phyloP scores from a whole-genome alignment of 2,888 invertebrate genomes.

The Himalopsyche japonica region DNA sequence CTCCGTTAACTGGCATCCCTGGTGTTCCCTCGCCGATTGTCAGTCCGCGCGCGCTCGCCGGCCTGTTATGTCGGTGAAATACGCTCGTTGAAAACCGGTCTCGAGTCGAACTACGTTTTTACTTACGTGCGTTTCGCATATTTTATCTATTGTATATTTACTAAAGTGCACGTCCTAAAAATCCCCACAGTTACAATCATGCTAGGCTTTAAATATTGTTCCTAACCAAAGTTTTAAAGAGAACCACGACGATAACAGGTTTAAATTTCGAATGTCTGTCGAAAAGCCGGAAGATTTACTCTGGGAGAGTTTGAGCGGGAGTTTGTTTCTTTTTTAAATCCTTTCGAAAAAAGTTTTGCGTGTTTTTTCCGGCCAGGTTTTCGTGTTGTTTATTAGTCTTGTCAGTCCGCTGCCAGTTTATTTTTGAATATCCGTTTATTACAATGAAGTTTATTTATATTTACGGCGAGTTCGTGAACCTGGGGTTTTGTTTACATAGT shows the following conservation, averaged over 20 bases:
- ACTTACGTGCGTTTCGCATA: neutral
- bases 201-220: neutral
- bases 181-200: neutral
- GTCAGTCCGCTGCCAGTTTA: neutral
- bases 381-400: neutral
- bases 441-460: neutral
- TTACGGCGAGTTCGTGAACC: neutral
- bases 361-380: neutral
- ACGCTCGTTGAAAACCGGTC: conserved; percentile 2
- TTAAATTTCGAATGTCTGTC: neutral
- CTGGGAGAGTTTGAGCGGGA: neutral
- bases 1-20: conserved; percentile 48
- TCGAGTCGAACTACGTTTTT: neutral
- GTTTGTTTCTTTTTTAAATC: neutral
- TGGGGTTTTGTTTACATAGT: neutral
- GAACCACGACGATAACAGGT: neutral
- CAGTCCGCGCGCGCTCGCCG: conserved; percentile 48
- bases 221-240: neutral
- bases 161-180: neutral
- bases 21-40: conserved; percentile 46
- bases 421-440: neutral
- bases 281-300: neutral
- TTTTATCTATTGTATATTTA: neutral
- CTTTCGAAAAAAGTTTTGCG: neutral
- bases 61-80: conserved; percentile 16